phyloP scores from a whole-genome alignment of 2,113 vertebrate genomes.

The Apaloderma vittatum region DNA sequence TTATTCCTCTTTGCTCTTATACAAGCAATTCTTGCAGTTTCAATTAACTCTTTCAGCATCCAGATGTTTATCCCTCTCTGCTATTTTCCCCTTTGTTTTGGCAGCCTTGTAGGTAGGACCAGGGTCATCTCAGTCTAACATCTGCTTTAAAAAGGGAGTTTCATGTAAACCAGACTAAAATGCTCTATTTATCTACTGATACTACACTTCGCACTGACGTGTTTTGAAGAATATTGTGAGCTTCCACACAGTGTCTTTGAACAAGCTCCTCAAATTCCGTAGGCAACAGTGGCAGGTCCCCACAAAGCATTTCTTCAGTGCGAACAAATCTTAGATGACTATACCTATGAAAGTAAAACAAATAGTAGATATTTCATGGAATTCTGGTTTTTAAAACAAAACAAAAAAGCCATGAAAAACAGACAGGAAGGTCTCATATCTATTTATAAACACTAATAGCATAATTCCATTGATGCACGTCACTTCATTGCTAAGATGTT shows the following conservation, averaged over 20 bases:
- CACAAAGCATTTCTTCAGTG: constrained; percentile 77
- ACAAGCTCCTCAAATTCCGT: constrained; percentile 79
- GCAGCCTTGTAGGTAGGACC: background rate
- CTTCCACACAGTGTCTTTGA: constrained; percentile 81
- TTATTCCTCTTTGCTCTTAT: background rate
- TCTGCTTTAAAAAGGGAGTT: background rate
- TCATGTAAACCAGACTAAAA: background rate
- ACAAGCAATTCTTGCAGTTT: background rate
- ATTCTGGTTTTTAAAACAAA: background rate
- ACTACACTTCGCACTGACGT: constrained; percentile 76
- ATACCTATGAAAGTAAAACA: constrained; percentile 76
- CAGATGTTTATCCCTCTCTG: background rate
- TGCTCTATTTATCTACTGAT: background rate
- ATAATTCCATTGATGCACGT: background rate
- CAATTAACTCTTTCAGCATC: background rate
- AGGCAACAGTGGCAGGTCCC: constrained; percentile 82
- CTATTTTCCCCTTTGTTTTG: background rate
- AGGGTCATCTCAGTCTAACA: background rate
- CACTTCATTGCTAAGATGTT: background rate
- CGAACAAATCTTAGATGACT: constrained; percentile 86
- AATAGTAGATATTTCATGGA: background rate
- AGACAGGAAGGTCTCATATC: background rate
- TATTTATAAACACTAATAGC: background rate
- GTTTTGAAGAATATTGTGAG: constrained; percentile 78
- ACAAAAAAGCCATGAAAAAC: accelerated